Percentiles rank a stretch among this genome's conserved stretches.
Conservation (phyloP, 2,888 invertebrate species). For the Chalcis sispes region DNA sequence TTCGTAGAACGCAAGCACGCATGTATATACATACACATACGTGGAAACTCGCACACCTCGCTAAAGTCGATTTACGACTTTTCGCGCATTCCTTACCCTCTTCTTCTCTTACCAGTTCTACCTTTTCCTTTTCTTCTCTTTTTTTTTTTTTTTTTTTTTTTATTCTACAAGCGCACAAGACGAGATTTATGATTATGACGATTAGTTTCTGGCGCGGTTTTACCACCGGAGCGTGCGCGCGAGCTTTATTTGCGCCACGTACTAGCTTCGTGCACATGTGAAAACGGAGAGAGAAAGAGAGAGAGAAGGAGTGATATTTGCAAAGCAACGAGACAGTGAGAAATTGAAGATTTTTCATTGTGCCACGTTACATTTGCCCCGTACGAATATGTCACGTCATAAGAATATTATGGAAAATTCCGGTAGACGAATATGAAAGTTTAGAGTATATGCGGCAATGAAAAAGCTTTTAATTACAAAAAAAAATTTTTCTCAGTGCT, state of each 20-base stretch:
- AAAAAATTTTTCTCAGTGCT: neutral
- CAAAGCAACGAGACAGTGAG: slow-evolving; percentile 51
- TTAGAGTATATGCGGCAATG: neutral
- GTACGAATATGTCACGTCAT: neutral
- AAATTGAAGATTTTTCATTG: slow-evolving; percentile 50
- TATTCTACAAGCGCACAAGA: too few species aligned
- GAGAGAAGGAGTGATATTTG: too few species aligned
- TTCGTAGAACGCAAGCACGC: neutral
- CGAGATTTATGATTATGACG: slow-evolving; percentile 55
- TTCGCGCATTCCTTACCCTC: neutral
- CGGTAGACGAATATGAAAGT: neutral
- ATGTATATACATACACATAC: neutral
- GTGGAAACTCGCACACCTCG: neutral
- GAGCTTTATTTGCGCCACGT: slow-evolving; percentile 32
- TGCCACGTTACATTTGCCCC: slow-evolving; percentile 20
- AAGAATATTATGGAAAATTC: slow-evolving; percentile 30
- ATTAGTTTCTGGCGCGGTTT: slow-evolving; percentile 48
- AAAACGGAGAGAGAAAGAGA: neutral
- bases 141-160: slow-evolving; percentile 2
- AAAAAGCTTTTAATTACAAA: neutral
- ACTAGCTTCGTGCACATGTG: neutral
- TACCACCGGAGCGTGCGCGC: slow-evolving; percentile 6
- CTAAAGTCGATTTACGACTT: slow-evolving; percentile 53
- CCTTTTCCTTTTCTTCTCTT: neutral
- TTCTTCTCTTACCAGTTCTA: neutral